These are phyloP conservation scores for Brachionus plicatilis DNA, from an alignment of 1,140 invertebrate species.

Conservation along the genomic window DNA sequence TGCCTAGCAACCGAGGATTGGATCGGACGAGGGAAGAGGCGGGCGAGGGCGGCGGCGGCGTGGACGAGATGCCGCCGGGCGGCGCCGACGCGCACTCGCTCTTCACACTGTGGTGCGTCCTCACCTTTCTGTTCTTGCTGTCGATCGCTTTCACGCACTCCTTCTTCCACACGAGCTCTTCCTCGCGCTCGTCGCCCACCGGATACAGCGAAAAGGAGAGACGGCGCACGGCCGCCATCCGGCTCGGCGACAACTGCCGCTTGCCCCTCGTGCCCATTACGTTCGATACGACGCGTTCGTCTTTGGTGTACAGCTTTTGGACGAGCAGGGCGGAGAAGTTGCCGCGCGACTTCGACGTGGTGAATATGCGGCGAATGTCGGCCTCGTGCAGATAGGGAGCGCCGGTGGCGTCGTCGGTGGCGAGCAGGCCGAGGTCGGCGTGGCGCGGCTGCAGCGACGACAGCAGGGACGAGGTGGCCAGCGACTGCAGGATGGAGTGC, in stretches of 20 bases:
- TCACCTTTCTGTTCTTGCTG: conserved; percentile 36
- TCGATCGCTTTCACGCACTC: conserved; percentile 38
- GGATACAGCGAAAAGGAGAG: conserved; percentile 26
- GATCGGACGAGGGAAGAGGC: background rate
- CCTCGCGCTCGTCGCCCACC: background rate
- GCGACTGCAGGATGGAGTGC: background rate
- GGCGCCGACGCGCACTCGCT: background rate
- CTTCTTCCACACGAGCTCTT: conserved; percentile 32
- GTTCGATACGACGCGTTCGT: conserved; percentile 32
- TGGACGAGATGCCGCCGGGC: background rate
- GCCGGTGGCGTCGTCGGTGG: conserved; percentile 9
- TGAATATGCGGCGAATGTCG: conserved; percentile 1
- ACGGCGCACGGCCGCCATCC: background rate
- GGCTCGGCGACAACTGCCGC: conserved; percentile 1
- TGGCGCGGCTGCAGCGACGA: background rate
- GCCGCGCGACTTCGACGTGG: conserved; percentile 21
- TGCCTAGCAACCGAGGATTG: background rate
- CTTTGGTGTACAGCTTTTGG: conserved; percentile 14
- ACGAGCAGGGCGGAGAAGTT: conserved; percentile 28
- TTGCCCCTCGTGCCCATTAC: conserved; percentile 40
- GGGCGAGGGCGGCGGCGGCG: background rate
- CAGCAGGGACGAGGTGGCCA: background rate
- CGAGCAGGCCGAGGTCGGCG: background rate
- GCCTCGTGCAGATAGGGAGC: background rate
- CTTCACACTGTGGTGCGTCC: background rate